These are phyloP conservation scores for Plotosus lineatus DNA, from an alignment of 2,113 vertebrate genomes.

Conservation along the genomic window DNA sequence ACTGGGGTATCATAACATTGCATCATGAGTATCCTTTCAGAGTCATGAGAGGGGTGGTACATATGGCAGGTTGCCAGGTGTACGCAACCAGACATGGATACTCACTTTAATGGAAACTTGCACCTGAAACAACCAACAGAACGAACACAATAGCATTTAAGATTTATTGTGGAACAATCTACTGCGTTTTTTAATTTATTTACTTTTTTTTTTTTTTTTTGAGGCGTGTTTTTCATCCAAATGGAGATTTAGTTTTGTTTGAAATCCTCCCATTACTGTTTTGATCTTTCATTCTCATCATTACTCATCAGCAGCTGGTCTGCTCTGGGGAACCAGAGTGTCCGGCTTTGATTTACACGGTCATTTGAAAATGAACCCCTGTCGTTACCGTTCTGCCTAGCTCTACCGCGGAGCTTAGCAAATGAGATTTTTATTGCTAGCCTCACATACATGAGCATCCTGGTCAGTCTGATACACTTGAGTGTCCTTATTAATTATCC, in stretches of 20 bases:
- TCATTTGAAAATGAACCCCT: neutral
- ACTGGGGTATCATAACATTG: slow-evolving; percentile 38
- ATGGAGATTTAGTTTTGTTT: neutral
- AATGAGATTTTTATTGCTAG: slow-evolving; percentile 47
- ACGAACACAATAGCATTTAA: neutral
- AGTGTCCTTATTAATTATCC: slow-evolving; percentile 50
- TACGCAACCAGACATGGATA: neutral
- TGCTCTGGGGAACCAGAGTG: neutral
- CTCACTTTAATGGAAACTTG: neutral
- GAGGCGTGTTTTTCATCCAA: neutral
- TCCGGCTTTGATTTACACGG: neutral
- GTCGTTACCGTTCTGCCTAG: neutral
- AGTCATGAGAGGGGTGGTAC: neutral
- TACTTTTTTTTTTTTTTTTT: too few relatives aligned
- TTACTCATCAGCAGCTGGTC: neutral
- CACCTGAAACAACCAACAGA: neutral
- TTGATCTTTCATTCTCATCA: neutral
- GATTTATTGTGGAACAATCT: neutral
- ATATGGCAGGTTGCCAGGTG: neutral
- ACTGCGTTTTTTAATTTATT: neutral
- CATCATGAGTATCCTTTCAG: neutral
- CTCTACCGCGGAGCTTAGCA: slow-evolving; percentile 29
- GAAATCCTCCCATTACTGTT: neutral
- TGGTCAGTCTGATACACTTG: neutral
- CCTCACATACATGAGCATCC: slow-evolving; percentile 3